phyloP scores from a whole-genome alignment of 2,888 invertebrate species.

The Diaprepes abbreviatus region DNA sequence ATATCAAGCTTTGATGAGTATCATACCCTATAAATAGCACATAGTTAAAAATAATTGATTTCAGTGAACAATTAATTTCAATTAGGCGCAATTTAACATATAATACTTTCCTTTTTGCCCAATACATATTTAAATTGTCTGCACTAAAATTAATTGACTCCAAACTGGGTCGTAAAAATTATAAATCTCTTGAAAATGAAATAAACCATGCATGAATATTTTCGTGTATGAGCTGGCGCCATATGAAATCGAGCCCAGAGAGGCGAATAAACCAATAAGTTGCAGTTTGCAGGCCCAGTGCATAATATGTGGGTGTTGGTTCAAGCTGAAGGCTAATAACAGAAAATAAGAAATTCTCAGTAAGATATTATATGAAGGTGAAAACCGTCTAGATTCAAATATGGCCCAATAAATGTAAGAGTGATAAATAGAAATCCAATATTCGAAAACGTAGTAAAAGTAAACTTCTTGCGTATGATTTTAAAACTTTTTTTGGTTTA shows the following conservation, averaged over 20 bases:
- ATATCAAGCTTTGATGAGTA: too few relatives aligned
- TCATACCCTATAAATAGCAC: constrained; percentile 9
- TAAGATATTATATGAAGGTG: too few relatives aligned
- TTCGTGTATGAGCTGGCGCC: constrained; percentile 24
- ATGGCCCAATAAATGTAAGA: too few relatives aligned
- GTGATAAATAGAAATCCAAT: too few relatives aligned
- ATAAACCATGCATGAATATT: constrained; percentile 37
- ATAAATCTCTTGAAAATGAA: constrained; percentile 36
- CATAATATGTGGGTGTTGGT: not conserved
- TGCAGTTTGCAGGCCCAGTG: not conserved
- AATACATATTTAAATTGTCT: constrained; percentile 1
- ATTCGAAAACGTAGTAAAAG: too few relatives aligned
- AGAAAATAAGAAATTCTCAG: too few relatives aligned
- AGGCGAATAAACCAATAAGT: constrained; percentile 26
- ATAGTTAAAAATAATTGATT: not conserved
- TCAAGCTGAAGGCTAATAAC: not conserved
- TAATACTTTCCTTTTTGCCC: not conserved
- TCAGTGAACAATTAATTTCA: constrained; percentile 2
- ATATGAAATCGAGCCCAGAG: not conserved
- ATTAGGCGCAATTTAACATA: not conserved
- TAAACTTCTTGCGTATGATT: too few relatives aligned
- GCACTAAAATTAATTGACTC: constrained; percentile 27
- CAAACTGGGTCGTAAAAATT: constrained; percentile 27
- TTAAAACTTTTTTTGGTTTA: too few relatives aligned
- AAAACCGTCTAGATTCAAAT: too few relatives aligned